Conservation (phyloP, 2,797 vertebrate genomes). For the Notolepis coatsorum region DNA sequence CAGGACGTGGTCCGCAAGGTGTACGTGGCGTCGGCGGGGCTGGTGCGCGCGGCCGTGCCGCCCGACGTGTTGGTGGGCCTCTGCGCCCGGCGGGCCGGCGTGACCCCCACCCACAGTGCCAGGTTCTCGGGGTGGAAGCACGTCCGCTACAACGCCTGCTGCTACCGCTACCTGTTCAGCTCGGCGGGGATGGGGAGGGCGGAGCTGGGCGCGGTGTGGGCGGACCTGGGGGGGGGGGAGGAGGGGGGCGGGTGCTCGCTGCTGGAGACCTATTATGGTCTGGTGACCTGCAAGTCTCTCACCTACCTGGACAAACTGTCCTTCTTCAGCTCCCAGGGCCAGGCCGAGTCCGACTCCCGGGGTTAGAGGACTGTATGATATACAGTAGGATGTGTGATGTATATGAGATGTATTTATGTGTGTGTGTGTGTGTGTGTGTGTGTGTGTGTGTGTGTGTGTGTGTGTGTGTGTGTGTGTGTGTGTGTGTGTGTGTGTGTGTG, state of each 20-base stretch:
- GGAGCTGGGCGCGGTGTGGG: constrained; percentile 83
- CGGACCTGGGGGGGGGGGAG: constrained; percentile 77
- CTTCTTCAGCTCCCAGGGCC: constrained; percentile 53
- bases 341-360: too few species aligned
- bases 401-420: not conserved
- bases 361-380: not conserved
- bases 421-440: not conserved
- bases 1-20: constrained; percentile 91
- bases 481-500: constrained; percentile 11
- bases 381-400: not conserved
- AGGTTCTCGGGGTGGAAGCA: constrained; percentile 89
- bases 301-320: constrained; percentile 89
- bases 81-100: constrained; percentile 84
- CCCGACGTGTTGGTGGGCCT: constrained; percentile 86
- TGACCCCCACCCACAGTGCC: constrained; percentile 88
- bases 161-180: constrained; percentile 92
- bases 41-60: constrained; percentile 64
- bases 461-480: not conserved
- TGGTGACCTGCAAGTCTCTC: constrained; percentile 89
- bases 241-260: constrained; percentile 77
- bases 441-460: not conserved
- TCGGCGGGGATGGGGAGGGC: constrained; percentile 76
- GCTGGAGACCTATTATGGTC: constrained; percentile 88
- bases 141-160: constrained; percentile 91
- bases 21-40: constrained; percentile 80